A percentile compares a stretch with the other conserved stretches of the same genome.
These are phyloP conservation scores for Oophaga sylvatica DNA, from an alignment of 2,797 vertebrate genomes.

Conservation along the genomic window DNA sequence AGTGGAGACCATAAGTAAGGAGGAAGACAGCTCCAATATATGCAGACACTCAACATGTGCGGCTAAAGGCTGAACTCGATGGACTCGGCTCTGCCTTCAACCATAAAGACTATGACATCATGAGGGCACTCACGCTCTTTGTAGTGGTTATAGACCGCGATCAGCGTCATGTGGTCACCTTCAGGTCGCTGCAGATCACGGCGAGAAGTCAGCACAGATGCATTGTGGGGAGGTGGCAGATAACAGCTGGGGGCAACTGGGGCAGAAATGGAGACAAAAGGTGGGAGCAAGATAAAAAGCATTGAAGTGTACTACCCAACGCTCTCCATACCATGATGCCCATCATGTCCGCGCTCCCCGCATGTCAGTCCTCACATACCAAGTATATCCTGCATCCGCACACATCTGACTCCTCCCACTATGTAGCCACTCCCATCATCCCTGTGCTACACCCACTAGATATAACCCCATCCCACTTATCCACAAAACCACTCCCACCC, in stretches of 20 bases:
- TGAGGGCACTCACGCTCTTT: conserved; percentile 79
- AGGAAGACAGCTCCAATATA: no score
- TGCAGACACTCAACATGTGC: no score
- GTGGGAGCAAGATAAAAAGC: neutral
- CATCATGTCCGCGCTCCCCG: no score
- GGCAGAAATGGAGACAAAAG: conserved; percentile 7
- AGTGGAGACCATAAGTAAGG: no score
- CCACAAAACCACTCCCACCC: neutral
- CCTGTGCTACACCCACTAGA: neutral
- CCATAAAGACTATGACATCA: no score
- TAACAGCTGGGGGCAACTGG: conserved; percentile 83
- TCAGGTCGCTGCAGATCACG: conserved; percentile 79
- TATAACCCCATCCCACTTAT: no score
- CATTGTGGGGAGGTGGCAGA: conserved; percentile 71
- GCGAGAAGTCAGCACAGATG: conserved; percentile 76
- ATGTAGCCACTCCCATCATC: neutral
- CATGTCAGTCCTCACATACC: no score
- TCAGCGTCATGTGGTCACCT: conserved; percentile 93
- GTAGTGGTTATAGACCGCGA: conserved; percentile 88
- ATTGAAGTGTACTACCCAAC: neutral
- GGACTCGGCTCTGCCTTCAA: no score
- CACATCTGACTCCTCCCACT: neutral
- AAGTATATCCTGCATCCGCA: no score
- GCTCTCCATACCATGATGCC: no score
- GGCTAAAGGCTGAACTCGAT: no score